Base-by-base conservation (phyloP, 2,797 vertebrate genomes). In the Cyclopterus lumpus region DNA sequence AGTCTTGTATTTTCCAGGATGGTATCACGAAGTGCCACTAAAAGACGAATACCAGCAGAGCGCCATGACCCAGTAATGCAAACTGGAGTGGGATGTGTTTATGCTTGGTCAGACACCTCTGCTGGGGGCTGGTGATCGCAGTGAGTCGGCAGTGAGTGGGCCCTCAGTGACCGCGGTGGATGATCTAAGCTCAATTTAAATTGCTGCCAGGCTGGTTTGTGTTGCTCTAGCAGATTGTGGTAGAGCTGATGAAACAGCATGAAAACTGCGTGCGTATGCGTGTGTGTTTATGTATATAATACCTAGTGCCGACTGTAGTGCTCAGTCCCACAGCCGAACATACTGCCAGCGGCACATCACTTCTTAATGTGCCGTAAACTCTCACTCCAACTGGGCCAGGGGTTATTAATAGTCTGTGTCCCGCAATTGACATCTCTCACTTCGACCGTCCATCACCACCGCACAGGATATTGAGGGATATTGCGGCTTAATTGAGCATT, bases 351-450 rank as follows among this genome's bases (percentile, higher is more conserved):
- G 62, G 60, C 69, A 40, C 73, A 8, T 62, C 44, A 42, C 61
- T 70, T 16, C 76, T 74, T 73, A 71, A 83, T 76, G 71, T 79
- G 74, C 78, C 54, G 10, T 87, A 71, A 86, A 75, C 59, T 78
- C 77, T 83, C 32, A 20, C 68, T 88, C 82, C 79, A 91, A 88
- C 75, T 88, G 82, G 86, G 88, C 74, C 88, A 74, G 30, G n/a
- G 26, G 82, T 71, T 92, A 90, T 92, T 89, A 89, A 89, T 90
- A 89, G 64, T 22, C 61, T 14, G 60, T 78, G 91, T 88, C 84
- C 91, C 74, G 62, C 72, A 59, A 61, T 57, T 88, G 89, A 89
- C 86, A 80, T 81, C 72, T 64, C 75, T 82, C 75, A 51, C 54
- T 80, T 60, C 32, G 71, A 88, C 86, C 85, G n/a, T 88, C 84